Percentiles rank a stretch among this genome's conserved stretches.
phyloP scores from a whole-genome alignment of 2,113 vertebrate genomes.

The Peucedramus taeniatus region DNA sequence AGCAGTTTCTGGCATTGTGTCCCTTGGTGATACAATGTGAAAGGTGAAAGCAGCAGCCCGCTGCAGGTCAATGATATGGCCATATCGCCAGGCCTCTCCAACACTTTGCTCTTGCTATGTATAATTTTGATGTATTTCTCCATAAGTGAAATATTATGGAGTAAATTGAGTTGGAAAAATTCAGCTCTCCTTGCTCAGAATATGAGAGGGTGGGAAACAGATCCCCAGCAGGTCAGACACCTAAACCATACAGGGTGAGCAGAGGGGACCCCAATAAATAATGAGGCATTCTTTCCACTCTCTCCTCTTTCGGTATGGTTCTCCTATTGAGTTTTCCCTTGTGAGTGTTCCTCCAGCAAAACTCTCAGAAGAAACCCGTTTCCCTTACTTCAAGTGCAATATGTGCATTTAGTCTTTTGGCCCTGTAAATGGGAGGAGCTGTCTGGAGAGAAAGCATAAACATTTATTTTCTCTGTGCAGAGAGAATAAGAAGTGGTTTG shows the following conservation, averaged over 20 bases:
- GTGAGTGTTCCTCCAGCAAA: not conserved
- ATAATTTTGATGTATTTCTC: not conserved
- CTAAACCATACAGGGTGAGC: not conserved
- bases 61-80: not conserved
- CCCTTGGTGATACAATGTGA: not conserved
- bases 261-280: not conserved
- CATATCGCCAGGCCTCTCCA: not conserved
- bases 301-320: not conserved
- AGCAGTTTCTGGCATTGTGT: not conserved
- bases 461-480: not conserved
- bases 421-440: not conserved
- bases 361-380: not conserved
- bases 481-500: not conserved
- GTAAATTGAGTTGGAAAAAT: not conserved
- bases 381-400: not conserved
- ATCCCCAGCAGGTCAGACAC: not conserved
- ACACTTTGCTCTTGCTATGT: not conserved
- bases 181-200: not conserved
- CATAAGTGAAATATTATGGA: not conserved
- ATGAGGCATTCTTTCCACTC: fast-evolving
- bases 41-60: not conserved
- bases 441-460: not conserved
- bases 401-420: not conserved
- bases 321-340: not conserved
- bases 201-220: not conserved